Conservation (phyloP, 2,113 vertebrate species). For the Falco punctatus region DNA sequence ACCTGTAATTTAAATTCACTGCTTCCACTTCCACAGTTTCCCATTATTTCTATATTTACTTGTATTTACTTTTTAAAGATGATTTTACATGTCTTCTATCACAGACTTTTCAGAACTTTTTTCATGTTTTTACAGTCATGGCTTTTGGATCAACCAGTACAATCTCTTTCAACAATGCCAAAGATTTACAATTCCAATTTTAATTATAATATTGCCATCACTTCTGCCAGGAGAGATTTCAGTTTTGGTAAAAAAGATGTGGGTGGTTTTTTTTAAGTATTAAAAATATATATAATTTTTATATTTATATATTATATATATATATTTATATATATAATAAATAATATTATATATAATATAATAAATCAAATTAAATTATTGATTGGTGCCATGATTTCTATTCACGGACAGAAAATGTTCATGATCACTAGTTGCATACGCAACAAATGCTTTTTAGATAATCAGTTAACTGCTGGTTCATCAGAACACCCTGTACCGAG, state of each 20-base stretch:
- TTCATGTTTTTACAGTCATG: background rate
- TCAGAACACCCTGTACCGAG: background rate
- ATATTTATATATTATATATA: too few species aligned
- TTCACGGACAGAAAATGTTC: background rate
- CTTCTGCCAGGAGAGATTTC: background rate
- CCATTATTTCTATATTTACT: conserved; percentile 12
- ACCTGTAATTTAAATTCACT: conserved; percentile 26
- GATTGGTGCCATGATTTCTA: background rate
- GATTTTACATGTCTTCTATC: background rate
- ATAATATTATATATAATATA: too few species aligned
- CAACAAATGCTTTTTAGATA: background rate
- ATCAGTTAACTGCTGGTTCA: background rate
- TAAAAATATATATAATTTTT: background rate
- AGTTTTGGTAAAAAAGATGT: background rate
- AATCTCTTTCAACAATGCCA: background rate
- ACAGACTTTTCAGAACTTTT: background rate
- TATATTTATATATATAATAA: too few species aligned
- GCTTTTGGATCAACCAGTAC: background rate
- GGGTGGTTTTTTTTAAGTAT: rapidly evolving
- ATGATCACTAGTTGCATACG: background rate
- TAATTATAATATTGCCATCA: background rate
- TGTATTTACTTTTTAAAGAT: background rate
- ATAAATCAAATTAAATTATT: background rate
- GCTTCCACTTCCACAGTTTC: background rate
- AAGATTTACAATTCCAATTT: background rate